Percentiles rank a stretch among this genome's conserved stretches.
phyloP scores from a whole-genome alignment of 2,888 invertebrate genomes.

The Acanthosoma haemorrhoidale region DNA sequence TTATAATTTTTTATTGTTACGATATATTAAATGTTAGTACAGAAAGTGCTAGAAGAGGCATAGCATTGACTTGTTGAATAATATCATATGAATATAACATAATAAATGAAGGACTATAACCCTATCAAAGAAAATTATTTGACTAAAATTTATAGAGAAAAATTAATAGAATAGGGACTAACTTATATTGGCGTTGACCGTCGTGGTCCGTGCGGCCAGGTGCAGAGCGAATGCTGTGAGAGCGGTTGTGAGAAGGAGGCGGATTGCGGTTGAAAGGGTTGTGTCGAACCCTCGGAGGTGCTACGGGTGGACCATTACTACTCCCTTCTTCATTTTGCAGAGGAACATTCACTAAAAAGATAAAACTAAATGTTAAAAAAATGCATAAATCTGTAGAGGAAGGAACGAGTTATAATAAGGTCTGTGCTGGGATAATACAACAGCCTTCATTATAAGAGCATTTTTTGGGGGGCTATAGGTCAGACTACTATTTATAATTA shows the following conservation, averaged over 20 bases:
- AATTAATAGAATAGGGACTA: not conserved
- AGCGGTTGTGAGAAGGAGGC: slow-evolving; percentile 48
- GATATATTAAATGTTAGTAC: too few relatives aligned
- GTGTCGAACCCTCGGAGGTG: slow-evolving; percentile 71
- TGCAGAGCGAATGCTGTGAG: slow-evolving; percentile 47
- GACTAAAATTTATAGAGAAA: not conserved
- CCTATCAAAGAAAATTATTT: not conserved
- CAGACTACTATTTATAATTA: too few relatives aligned
- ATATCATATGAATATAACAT: too few relatives aligned
- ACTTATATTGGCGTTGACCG: slow-evolving; percentile 28
- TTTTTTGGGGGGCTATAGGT: too few relatives aligned
- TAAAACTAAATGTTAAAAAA: too few relatives aligned
- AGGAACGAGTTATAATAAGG: too few relatives aligned
- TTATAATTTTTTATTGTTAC: too few relatives aligned
- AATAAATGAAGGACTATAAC: not conserved
- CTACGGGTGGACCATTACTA: slow-evolving; percentile 55
- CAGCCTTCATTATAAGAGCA: too few relatives aligned
- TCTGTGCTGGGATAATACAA: too few relatives aligned
- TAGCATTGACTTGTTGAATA: too few relatives aligned
- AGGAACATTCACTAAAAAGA: slow-evolving; percentile 38
- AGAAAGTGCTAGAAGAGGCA: too few relatives aligned
- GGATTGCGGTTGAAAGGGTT: slow-evolving; percentile 68
- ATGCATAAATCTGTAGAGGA: too few relatives aligned
- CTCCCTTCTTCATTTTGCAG: slow-evolving; percentile 32
- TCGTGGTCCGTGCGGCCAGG: slow-evolving; percentile 34